Percentiles rank a stretch among this genome's conserved stretches.
Conservation (phyloP, 37 sponge, comb jelly and placozoan genomes). For the Bolinopsis microptera region DNA sequence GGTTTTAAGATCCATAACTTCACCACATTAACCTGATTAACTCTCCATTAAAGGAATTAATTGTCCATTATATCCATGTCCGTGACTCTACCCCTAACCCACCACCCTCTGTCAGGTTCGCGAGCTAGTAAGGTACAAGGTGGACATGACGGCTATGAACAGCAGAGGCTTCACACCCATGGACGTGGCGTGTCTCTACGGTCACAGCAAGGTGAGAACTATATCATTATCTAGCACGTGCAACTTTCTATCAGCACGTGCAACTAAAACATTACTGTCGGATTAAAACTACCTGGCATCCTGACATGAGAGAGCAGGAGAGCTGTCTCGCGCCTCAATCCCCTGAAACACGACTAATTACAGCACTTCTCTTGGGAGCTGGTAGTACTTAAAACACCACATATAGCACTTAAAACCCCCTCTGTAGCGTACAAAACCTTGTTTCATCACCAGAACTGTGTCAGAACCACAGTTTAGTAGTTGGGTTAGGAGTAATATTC, state of each 20-base stretch:
- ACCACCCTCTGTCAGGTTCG: not conserved
- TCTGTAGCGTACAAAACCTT: no score
- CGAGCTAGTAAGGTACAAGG: not conserved
- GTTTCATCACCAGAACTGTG: no score
- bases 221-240: not conserved
- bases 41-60: not conserved
- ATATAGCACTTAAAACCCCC: no score
- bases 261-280: not conserved
- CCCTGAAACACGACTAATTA: no score
- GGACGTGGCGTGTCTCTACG: constrained; percentile 9
- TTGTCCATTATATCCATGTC: not conserved
- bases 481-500: no score
- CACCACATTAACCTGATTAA: not conserved
- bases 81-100: not conserved
- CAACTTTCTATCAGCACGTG: not conserved
- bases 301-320: no score
- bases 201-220: not conserved
- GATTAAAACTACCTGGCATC: not conserved
- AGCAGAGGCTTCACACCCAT: constrained; percentile 10
- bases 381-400: no score
- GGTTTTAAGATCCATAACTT: not conserved
- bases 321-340: no score
- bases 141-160: not conserved
- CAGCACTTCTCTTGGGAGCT: no score
- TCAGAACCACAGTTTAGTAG: no score